Conservation (phyloP, 2,888 invertebrate genomes). For the Andrena flavipes region DNA sequence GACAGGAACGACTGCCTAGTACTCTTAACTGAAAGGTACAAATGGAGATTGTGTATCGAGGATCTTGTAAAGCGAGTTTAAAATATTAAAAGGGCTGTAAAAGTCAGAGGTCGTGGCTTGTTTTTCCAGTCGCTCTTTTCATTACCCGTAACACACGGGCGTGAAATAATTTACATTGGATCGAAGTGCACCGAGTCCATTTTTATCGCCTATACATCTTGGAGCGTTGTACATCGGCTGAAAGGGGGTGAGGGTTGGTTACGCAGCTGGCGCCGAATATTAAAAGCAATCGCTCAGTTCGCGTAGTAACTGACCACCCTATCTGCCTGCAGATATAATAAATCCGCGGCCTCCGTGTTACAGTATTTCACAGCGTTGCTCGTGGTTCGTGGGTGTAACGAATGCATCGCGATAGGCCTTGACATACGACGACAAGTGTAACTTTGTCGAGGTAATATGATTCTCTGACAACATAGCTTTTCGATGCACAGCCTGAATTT, state of each 20-base stretch:
- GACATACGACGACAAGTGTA: slow-evolving; percentile 27
- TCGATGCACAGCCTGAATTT: too few relatives aligned
- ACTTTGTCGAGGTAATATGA: neutral
- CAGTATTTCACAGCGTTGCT: slow-evolving; percentile 61
- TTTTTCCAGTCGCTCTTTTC: neutral
- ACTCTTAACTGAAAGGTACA: too few relatives aligned
- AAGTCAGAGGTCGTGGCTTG: neutral
- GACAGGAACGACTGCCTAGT: too few relatives aligned
- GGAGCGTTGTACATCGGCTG: slow-evolving; percentile 33
- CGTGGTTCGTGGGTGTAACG: slow-evolving; percentile 47
- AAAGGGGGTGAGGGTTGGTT: slow-evolving; percentile 41
- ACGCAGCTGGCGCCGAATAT: slow-evolving; percentile 81
- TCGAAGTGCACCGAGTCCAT: slow-evolving; percentile 68
- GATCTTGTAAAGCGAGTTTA: too few relatives aligned
- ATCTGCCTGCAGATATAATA: slow-evolving; percentile 68
- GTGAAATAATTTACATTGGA: slow-evolving; percentile 59
- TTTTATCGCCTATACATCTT: slow-evolving; percentile 76
- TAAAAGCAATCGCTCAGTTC: slow-evolving; percentile 82
- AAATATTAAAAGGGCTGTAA: neutral
- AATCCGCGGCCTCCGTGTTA: slow-evolving; percentile 54
- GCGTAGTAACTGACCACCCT: slow-evolving; percentile 80
- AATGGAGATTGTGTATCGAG: too few relatives aligned
- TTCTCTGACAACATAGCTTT: neutral
- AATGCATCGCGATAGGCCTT: slow-evolving; percentile 43
- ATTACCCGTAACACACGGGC: neutral